phyloP scores from a whole-genome alignment of 2,888 invertebrate species.

The Fabriciana adippe region DNA sequence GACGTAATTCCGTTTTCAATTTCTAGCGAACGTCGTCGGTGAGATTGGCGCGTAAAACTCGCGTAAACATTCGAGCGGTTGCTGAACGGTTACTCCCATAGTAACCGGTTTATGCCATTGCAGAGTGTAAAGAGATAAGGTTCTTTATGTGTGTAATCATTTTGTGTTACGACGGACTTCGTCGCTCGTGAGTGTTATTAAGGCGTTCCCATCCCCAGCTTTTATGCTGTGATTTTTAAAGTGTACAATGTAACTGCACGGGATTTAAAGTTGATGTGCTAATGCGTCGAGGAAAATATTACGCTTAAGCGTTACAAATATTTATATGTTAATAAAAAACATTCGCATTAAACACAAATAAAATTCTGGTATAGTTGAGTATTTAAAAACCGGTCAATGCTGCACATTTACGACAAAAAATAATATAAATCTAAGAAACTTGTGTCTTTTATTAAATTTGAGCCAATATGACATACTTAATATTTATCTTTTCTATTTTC shows the following conservation, averaged over 20 bases:
- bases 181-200: conserved; percentile 70
- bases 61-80: conserved; percentile 77
- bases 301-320: neutral
- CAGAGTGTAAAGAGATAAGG: conserved; percentile 77
- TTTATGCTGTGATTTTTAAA: conserved; percentile 56
- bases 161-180: conserved; percentile 71
- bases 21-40: conserved; percentile 61
- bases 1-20: conserved; percentile 78
- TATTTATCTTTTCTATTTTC: no score
- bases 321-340: conserved; percentile 7
- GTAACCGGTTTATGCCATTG: conserved; percentile 73
- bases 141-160: conserved; percentile 79
- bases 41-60: conserved; percentile 78
- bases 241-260: conserved; percentile 45
- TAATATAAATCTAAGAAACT: no score
- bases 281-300: neutral
- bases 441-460: no score
- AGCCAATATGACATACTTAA: no score
- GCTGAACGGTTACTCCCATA: conserved; percentile 68
- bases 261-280: conserved; percentile 15
- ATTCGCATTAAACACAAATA: no score
- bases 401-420: no score
- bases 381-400: no score
- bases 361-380: no score
- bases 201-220: conserved; percentile 55